A percentile compares a stretch with the other conserved stretches of the same genome.
Evolutionary conservation across 2,113 vertebrate species (phyloP).

Genomic region (Etheostoma cragini): DNA sequence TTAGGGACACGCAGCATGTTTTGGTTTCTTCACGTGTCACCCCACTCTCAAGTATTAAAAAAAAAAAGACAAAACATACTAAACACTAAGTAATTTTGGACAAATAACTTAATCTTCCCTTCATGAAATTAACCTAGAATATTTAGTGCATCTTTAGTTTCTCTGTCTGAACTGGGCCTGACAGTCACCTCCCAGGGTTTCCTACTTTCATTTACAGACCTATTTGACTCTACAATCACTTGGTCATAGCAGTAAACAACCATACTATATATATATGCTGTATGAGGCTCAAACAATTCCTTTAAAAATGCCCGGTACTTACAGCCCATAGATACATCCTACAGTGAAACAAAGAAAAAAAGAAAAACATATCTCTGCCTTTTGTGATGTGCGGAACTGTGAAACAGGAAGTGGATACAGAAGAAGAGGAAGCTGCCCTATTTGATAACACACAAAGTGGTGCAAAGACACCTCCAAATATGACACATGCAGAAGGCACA

Average conservation of each 20-base stretch:
- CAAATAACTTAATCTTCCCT: neutral
- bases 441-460: conserved; percentile 79
- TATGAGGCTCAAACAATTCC: neutral
- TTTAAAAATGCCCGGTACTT: neutral
- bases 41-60: no score
- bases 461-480: conserved; percentile 43
- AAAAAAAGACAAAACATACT: no score
- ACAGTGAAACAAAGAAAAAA: conserved; percentile 17
- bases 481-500: conserved; percentile 20
- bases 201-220: neutral
- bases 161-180: neutral
- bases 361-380: conserved; percentile 15
- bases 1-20: neutral
- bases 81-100: neutral
- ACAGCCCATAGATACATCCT: neutral
- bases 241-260: neutral
- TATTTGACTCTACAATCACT: neutral
- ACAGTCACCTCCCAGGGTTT: neutral
- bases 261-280: no score
- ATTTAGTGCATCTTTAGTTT: neutral
- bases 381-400: conserved; percentile 59
- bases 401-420: conserved; percentile 84
- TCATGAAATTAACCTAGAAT: neutral
- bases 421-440: conserved; percentile 81
- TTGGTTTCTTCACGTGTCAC: conserved; percentile 1